Base-by-base conservation (phyloP, 2,113 vertebrate species). In the Circaetus gallicus region DNA sequence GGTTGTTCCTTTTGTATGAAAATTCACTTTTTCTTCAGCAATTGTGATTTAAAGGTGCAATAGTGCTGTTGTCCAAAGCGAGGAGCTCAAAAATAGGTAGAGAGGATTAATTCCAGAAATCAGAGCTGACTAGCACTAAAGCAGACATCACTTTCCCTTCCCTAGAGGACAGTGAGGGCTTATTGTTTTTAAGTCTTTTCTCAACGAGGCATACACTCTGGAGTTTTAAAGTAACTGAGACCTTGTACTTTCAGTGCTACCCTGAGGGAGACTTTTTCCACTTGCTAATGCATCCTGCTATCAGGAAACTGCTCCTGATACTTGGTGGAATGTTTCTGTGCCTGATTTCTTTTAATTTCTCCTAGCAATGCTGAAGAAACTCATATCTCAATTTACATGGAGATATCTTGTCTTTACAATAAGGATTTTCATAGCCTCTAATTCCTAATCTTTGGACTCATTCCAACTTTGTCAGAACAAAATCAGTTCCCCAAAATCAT, bases 21-120 rank as follows among this genome's bases (percentile, higher is more conserved):
- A 40, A 36, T 22, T 15, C 59, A 14, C 32, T 49, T 40, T 10
- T 21, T 71, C 34, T 71, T 49, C 52, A 38, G 32, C 22, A 6
- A 2, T 49, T 2, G 0, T 7, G 59, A 65, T 74, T 43, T 36
- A 14, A 25, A 56, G 34, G 31, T 11, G 36, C 1, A 3, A 14
- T 22, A 11, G 32, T 50, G 72, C 38, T 16, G 14, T 13, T 22
- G 19, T 50, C 71, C 45, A 10, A 66, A 83, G 66, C 7, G 3
- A 83, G 29, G 66, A 58, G 62, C 69, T 80, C n/a, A 49, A 10
- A 67, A 86, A 10, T 6, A 59, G 22, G 43, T 10, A n/a, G 61
- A 62, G 53, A 31, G 67, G 69, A 36, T 69, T 58, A 29, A 70
- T 42, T 19, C 26, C 21, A 36, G 61, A 28, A 58, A 11, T 8